phyloP scores from a whole-genome alignment of 1,140 invertebrate species.

The Acromyrmex echinatior region DNA sequence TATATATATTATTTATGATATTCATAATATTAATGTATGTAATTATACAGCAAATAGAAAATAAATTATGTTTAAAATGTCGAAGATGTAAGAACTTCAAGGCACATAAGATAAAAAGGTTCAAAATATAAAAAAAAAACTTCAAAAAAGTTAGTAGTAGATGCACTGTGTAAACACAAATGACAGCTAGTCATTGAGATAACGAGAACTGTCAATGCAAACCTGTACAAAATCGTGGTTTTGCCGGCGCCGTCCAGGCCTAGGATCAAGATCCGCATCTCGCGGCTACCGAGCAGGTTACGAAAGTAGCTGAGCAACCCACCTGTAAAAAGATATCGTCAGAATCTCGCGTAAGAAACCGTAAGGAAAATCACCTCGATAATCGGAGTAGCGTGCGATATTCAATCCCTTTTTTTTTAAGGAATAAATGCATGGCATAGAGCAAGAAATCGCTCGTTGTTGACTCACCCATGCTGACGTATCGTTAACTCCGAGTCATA shows the following conservation, averaged over 20 bases:
- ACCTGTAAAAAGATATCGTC: conserved; percentile 88
- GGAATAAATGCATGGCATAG: not conserved
- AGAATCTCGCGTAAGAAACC: not conserved
- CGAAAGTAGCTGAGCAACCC: conserved; percentile 98
- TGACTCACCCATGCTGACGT: conserved; percentile 80
- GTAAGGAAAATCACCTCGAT: not conserved
- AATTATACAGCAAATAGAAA: not conserved
- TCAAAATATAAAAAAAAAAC: not conserved
- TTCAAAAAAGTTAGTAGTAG: not conserved
- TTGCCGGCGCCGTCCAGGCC: conserved; percentile 99
- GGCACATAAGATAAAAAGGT: not conserved
- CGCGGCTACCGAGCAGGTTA: conserved; percentile 95
- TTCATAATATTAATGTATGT: not conserved
- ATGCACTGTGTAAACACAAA: conserved; percentile 35
- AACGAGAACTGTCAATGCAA: conserved; percentile 61
- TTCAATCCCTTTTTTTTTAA: conserved; percentile 5
- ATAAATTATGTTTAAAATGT: not conserved
- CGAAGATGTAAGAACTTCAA: not conserved
- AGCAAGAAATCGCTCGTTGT: conserved; percentile 24
- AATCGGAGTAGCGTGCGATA: not conserved
- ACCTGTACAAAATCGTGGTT: conserved; percentile 99
- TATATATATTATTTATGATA: not conserved
- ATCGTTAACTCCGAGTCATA: conserved; percentile 78
- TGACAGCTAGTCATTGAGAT: conserved; percentile 38
- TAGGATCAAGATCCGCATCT: conserved; percentile 99